These are phyloP conservation scores for Acropora tenuis DNA, from an alignment of 64 coral and sea anemone genomes.

Conservation along the genomic window DNA sequence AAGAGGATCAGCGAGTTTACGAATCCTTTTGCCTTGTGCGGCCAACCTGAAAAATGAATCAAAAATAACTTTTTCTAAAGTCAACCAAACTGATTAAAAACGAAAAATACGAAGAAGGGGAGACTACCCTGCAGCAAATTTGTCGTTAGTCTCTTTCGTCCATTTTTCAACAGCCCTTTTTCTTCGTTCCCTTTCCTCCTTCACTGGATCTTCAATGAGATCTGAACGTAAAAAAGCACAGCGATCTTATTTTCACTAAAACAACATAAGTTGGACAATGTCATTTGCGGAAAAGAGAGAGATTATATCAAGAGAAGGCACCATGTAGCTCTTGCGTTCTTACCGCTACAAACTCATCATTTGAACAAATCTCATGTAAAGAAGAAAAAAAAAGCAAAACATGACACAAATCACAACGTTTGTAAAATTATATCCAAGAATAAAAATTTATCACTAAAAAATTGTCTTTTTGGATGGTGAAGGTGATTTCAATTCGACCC, in stretches of 20 bases:
- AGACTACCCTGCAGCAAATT: conserved; percentile 25
- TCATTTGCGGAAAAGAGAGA: no score
- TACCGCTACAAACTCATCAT: not conserved
- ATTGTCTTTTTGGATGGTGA: no score
- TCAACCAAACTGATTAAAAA: not conserved
- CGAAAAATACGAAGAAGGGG: not conserved
- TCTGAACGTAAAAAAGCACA: not conserved
- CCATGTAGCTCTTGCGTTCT: no score
- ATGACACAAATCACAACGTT: not conserved
- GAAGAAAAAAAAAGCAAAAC: not conserved
- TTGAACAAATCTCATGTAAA: not conserved
- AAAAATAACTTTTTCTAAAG: not conserved
- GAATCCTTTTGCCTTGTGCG: not conserved
- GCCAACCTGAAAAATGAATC: not conserved
- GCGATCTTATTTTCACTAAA: no score
- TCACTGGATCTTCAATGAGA: conserved; percentile 37
- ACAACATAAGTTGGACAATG: no score
- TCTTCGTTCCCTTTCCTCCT: conserved; percentile 27
- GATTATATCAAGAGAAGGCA: no score
- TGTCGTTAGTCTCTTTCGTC: conserved; percentile 31
- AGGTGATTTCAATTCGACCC: no score
- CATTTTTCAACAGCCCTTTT: conserved; percentile 36
- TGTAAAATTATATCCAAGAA: no score
- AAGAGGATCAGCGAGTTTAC: not conserved
- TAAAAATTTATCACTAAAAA: no score